Conservation (phyloP, 2,888 invertebrate genomes). For the Scaptodrosophila latifasciaeformis region DNA sequence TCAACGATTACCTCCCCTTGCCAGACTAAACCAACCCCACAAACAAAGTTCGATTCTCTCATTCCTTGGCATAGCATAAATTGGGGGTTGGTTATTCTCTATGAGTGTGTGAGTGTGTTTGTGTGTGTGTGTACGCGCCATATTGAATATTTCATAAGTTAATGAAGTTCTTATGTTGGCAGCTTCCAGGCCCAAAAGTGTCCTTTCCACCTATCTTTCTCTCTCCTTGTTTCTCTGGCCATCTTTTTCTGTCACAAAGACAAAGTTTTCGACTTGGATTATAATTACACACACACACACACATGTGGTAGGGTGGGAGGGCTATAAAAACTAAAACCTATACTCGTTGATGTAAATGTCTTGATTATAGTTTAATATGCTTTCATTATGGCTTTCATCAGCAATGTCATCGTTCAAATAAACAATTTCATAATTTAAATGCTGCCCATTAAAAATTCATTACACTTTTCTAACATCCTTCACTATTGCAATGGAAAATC, state of each 20-base stretch:
- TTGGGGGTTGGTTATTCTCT: conserved; percentile 43
- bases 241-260: too few species aligned
- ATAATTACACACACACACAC: conserved; percentile 31
- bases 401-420: conserved; percentile 64
- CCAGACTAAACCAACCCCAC: conserved; percentile 7
- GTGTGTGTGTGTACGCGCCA: conserved; percentile 57
- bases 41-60: conserved; percentile 3
- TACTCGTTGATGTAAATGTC: conserved; percentile 30
- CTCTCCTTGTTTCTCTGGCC: conserved; percentile 23
- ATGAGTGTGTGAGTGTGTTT: too few species aligned
- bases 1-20: conserved; percentile 20
- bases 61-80: conserved; percentile 12
- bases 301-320: conserved; percentile 5
- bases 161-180: conserved; percentile 60
- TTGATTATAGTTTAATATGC: conserved; percentile 54
- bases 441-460: conserved; percentile 55
- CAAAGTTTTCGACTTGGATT: too few species aligned
- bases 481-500: too few species aligned
- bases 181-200: conserved; percentile 11
- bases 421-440: conserved; percentile 42
- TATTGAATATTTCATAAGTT: conserved; percentile 69
- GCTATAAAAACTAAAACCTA: too few species aligned
- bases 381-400: conserved; percentile 66
- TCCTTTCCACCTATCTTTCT: conserved; percentile 5
- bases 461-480: conserved; percentile 43